Conservation (phyloP, 2,797 vertebrate genomes). For the Steatocranus sp. region DNA sequence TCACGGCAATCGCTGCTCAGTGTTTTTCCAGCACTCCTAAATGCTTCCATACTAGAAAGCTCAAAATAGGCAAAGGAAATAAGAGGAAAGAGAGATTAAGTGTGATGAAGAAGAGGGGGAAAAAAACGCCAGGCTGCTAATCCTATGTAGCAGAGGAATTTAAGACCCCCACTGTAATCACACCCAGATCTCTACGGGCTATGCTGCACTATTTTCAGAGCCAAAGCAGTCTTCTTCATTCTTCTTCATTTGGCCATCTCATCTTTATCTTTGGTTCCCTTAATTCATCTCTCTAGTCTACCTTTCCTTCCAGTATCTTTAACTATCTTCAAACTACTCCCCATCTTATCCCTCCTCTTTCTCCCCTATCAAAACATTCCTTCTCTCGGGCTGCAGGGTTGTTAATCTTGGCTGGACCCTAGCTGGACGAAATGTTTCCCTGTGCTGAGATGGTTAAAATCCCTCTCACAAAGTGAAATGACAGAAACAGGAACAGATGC, state of each 20-base stretch:
- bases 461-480: not conserved
- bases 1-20: not conserved
- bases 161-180: not conserved
- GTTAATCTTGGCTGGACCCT: constrained; percentile 52
- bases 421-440: constrained; percentile 16
- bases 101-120: not conserved
- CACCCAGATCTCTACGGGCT: constrained; percentile 3
- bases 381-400: constrained; percentile 32
- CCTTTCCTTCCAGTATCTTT: not conserved
- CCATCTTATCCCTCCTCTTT: constrained; percentile 3
- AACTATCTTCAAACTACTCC: constrained; percentile 4
- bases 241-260: not conserved
- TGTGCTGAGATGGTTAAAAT: constrained; percentile 35
- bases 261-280: not conserved
- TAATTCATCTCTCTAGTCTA: not conserved
- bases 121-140: not conserved
- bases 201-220: not conserved
- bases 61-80: not conserved
- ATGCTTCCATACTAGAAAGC: not conserved
- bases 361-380: constrained; percentile 15
- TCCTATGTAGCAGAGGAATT: constrained; percentile 23
- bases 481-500: not conserved
- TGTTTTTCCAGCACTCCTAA: not conserved
- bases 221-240: not conserved
- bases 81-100: constrained; percentile 2